A percentile compares a stretch with the other conserved stretches of the same genome.
Conservation (phyloP, 2,113 vertebrate species). For the Dicentrarchus labrax region DNA sequence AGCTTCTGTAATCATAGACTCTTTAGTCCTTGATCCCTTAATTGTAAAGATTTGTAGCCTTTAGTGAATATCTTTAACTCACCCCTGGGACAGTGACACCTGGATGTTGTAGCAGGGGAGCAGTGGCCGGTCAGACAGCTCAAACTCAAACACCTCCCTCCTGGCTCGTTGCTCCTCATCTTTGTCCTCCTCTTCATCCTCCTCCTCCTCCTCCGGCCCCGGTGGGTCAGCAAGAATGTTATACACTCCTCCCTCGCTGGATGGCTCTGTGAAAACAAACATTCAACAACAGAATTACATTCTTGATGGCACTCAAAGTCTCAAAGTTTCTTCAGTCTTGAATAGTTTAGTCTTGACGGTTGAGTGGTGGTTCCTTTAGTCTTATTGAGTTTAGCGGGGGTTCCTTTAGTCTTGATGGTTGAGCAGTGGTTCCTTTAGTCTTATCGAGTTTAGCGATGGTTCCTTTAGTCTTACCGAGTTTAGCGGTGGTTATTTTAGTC, state of each 20-base stretch:
- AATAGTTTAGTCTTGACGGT: too few species aligned
- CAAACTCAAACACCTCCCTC: slow-evolving; percentile 74
- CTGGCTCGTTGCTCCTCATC: slow-evolving; percentile 54
- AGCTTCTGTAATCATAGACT: too few species aligned
- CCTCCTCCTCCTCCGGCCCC: slow-evolving; percentile 66
- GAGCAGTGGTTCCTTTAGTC: neutral
- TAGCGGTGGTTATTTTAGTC: neutral
- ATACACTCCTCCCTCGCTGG: neutral
- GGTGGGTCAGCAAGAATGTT: slow-evolving; percentile 67
- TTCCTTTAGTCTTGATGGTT: too few species aligned
- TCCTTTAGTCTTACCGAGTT: neutral
- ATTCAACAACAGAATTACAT: neutral
- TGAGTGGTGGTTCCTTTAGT: neutral
- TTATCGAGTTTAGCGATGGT: neutral
- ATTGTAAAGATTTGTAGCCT: too few species aligned
- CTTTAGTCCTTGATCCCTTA: too few species aligned
- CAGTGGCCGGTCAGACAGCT: slow-evolving; percentile 69
- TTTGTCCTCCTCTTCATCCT: slow-evolving; percentile 47
- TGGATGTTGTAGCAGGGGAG: slow-evolving; percentile 76
- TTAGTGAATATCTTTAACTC: neutral
- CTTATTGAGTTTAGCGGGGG: too few species aligned
- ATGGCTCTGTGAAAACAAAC: slow-evolving; percentile 34
- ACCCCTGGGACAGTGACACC: slow-evolving; percentile 56
- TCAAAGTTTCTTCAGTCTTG: too few species aligned
- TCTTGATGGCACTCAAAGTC: too few species aligned